Conservation (phyloP, 92 coral and sea anemone species). For the Palythoa heliodiscus region DNA sequence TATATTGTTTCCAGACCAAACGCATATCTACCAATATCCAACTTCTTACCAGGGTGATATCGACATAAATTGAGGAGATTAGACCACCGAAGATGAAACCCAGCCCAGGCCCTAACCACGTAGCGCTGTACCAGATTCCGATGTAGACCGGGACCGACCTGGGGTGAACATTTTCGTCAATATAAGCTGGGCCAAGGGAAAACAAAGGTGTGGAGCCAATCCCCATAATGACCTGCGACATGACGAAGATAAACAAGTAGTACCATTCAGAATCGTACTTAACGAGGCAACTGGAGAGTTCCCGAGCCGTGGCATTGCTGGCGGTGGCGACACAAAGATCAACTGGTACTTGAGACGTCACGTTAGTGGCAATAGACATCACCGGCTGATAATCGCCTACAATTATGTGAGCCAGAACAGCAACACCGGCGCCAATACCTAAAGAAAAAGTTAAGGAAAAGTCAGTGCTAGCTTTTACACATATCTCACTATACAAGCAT, state of each 20-base stretch:
- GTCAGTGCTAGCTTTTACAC: background rate
- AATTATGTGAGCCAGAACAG: constrained; percentile 77
- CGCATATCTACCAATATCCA: no score
- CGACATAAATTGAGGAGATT: constrained; percentile 37
- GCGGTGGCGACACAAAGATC: constrained; percentile 50
- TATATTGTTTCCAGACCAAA: no score
- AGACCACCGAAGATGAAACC: constrained; percentile 82
- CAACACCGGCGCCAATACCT: constrained; percentile 68
- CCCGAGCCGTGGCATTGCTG: constrained; percentile 37
- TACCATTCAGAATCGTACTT: constrained; percentile 52
- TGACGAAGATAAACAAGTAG: constrained; percentile 66
- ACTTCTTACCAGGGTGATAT: constrained; percentile 39
- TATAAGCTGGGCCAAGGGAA: constrained; percentile 87
- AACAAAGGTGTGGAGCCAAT: constrained; percentile 87
- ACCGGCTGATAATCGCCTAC: constrained; percentile 68
- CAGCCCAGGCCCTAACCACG: constrained; percentile 76
- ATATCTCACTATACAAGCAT: background rate
- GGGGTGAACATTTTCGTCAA: constrained; percentile 90
- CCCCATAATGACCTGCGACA: constrained; percentile 84
- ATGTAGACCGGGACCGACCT: constrained; percentile 80
- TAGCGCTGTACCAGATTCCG: constrained; percentile 68
- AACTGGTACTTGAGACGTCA: constrained; percentile 22
- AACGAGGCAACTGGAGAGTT: constrained; percentile 52
- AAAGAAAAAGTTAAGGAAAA: constrained; percentile 6
- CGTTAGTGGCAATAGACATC: constrained; percentile 6